Evolutionary conservation across 2,888 invertebrate genomes (phyloP).

Genomic region (Athalia rosae): DNA sequence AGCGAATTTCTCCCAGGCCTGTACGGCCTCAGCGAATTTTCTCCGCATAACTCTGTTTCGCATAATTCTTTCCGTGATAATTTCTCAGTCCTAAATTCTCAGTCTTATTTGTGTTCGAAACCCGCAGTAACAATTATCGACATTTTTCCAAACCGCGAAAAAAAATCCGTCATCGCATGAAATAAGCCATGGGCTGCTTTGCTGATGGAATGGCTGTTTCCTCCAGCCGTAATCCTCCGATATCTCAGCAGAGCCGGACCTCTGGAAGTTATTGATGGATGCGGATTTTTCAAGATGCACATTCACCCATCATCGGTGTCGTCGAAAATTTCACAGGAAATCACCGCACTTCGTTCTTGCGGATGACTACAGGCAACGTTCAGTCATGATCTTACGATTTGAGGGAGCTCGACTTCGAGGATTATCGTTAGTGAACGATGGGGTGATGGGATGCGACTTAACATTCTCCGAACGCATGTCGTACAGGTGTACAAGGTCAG

Average conservation of each 20-base stretch:
- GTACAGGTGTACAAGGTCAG: no score
- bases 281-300: constrained; percentile 27
- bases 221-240: constrained; percentile 26
- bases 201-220: constrained; percentile 36
- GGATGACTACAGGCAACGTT: background rate
- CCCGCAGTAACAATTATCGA: no score
- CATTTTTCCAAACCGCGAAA: no score
- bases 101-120: background rate
- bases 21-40: constrained; percentile 5
- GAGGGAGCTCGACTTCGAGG: no score
- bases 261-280: constrained; percentile 34
- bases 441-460: no score
- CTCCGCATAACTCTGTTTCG: background rate
- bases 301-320: background rate
- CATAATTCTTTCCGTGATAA: background rate
- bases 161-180: background rate
- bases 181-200: constrained; percentile 17
- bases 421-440: no score
- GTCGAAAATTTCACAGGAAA: constrained; percentile 7
- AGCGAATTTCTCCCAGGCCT: constrained; percentile 27
- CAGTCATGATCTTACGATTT: background rate
- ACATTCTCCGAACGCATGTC: no score
- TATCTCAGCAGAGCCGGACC: constrained; percentile 21
- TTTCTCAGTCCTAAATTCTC: background rate
- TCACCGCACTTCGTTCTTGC: background rate